Evolutionary conservation across 2,888 invertebrate species (phyloP).

Genomic region (Oscheius myriophilus): DNA sequence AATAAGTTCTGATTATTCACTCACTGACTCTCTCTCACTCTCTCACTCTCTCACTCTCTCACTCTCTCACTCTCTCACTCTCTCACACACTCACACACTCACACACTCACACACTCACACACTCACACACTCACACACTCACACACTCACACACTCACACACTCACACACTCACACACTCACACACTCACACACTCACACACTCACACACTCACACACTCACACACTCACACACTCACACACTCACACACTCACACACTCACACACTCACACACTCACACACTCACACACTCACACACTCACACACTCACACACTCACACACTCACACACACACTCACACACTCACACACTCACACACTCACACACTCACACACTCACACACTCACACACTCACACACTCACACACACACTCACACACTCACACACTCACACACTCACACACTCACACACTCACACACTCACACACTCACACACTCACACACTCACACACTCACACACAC

Average conservation of each 20-base stretch:
- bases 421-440: background rate
- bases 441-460: background rate
- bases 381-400: background rate
- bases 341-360: background rate
- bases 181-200: background rate
- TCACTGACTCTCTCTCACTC: background rate
- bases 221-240: background rate
- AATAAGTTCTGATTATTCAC: background rate
- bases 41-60: constrained; percentile 4
- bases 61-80: background rate
- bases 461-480: background rate
- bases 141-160: background rate
- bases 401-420: background rate
- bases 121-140: background rate
- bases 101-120: background rate
- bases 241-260: background rate
- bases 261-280: background rate
- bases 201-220: background rate
- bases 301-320: background rate
- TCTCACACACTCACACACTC: background rate
- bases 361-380: background rate
- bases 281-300: background rate
- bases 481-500: background rate
- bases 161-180: background rate
- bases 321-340: background rate